These are phyloP conservation scores for Cyphomyrus discorhynchus DNA, from an alignment of 2,113 vertebrate species.

Conservation along the genomic window DNA sequence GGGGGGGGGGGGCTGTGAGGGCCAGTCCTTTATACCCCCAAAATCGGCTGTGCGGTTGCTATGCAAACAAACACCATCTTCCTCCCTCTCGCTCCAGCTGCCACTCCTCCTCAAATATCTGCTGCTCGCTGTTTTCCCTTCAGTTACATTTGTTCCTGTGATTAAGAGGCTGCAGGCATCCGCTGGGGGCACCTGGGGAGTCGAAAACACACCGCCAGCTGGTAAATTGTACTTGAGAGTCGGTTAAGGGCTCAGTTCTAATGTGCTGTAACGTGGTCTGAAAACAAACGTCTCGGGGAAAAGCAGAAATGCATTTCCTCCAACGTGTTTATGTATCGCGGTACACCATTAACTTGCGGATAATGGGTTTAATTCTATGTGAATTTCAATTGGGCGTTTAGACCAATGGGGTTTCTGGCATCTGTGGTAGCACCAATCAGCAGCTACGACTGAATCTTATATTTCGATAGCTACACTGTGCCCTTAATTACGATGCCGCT, in stretches of 20 bases:
- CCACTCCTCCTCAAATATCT: constrained; percentile 21
- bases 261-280: neutral
- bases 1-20: neutral
- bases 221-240: constrained; percentile 26
- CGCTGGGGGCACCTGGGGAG: neutral
- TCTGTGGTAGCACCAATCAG: neutral
- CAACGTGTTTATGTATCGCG: neutral
- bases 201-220: constrained; percentile 23
- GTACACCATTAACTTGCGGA: neutral
- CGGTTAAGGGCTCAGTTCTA: constrained; percentile 26
- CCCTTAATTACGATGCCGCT: neutral
- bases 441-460: neutral
- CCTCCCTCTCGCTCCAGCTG: neutral
- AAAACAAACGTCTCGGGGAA: neutral
- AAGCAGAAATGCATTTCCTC: neutral
- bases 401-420: neutral
- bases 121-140: constrained; percentile 19
- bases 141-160: neutral
- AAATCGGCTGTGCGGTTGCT: neutral
- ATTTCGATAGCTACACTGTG: neutral
- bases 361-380: neutral
- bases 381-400: neutral
- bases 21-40: neutral
- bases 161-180: neutral
- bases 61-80: constrained; percentile 15